phyloP scores from a whole-genome alignment of 2,113 vertebrate genomes.

The Macrotus californicus region DNA sequence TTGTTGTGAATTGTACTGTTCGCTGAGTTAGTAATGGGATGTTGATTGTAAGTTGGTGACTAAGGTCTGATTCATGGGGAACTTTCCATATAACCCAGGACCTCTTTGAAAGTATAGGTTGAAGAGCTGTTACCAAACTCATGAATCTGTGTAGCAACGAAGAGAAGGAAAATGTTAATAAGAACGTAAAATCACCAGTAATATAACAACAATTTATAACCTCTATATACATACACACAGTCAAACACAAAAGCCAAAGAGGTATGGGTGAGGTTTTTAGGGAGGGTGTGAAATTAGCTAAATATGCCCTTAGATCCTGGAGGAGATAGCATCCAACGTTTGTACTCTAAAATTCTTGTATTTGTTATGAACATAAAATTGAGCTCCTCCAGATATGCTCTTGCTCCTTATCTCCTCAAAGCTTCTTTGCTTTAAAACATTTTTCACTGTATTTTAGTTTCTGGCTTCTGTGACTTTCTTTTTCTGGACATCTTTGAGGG shows the following conservation, averaged over 20 bases:
- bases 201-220: background rate
- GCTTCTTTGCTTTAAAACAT: background rate
- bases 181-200: background rate
- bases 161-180: background rate
- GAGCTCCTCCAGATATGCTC: background rate
- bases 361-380: background rate
- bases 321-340: background rate
- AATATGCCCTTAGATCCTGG: background rate
- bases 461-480: background rate
- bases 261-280: background rate
- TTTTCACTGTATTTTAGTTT: background rate
- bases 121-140: background rate
- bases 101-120: background rate
- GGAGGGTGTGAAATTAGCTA: background rate
- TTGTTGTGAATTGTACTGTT: background rate
- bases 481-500: background rate
- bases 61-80: background rate
- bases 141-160: background rate
- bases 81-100: background rate
- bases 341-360: background rate
- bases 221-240: background rate
- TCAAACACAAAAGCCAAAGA: background rate
- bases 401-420: background rate
- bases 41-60: background rate
- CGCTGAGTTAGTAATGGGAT: background rate